Percentiles rank a stretch among this genome's conserved stretches.
phyloP scores from a whole-genome alignment of 1,140 invertebrate species.

The Lordiphosa mommai region DNA sequence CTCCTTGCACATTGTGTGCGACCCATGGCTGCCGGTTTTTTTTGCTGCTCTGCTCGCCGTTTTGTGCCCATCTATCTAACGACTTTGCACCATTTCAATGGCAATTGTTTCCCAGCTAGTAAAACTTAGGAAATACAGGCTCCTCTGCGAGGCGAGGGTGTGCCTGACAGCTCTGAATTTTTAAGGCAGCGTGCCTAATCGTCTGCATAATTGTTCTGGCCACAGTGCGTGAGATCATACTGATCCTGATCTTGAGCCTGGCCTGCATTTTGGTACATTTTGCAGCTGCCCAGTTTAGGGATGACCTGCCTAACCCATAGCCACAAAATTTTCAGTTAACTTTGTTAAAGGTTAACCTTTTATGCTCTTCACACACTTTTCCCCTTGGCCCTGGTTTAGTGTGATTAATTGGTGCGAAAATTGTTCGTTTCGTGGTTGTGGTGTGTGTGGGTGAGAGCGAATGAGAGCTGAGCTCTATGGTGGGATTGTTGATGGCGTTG shows the following conservation, averaged over 20 bases:
- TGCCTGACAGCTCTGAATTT: slow-evolving; percentile 31
- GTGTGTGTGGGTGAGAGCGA: not conserved
- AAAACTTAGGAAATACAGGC: slow-evolving; percentile 50
- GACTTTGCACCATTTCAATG: slow-evolving; percentile 71
- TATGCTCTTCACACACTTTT: slow-evolving; percentile 10
- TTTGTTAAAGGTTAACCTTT: slow-evolving; percentile 51
- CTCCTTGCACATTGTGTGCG: slow-evolving; percentile 23
- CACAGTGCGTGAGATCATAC: slow-evolving; percentile 53
- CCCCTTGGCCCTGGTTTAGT: slow-evolving; percentile 48
- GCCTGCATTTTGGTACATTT: slow-evolving; percentile 14
- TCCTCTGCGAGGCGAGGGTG: slow-evolving; percentile 7
- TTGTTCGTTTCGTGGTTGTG: slow-evolving; percentile 32
- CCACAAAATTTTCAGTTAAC: slow-evolving; percentile 68
- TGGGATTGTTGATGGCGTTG: slow-evolving; percentile 52
- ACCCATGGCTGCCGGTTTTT: slow-evolving; percentile 38
- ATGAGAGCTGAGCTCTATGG: slow-evolving; percentile 23
- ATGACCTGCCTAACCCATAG: slow-evolving; percentile 19
- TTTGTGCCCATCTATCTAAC: slow-evolving; percentile 65
- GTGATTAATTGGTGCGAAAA: slow-evolving; percentile 69
- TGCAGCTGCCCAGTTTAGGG: slow-evolving; percentile 48
- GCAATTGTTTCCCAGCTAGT: slow-evolving; percentile 75
- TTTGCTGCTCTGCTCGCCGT: slow-evolving; percentile 15
- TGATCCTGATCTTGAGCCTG: slow-evolving; percentile 30
- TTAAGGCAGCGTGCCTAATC: slow-evolving; percentile 61
- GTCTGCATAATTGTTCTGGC: slow-evolving; percentile 71